Evolutionary conservation across 2,113 vertebrate genomes (phyloP).

Genomic region (Erythrocercus mccallii): DNA sequence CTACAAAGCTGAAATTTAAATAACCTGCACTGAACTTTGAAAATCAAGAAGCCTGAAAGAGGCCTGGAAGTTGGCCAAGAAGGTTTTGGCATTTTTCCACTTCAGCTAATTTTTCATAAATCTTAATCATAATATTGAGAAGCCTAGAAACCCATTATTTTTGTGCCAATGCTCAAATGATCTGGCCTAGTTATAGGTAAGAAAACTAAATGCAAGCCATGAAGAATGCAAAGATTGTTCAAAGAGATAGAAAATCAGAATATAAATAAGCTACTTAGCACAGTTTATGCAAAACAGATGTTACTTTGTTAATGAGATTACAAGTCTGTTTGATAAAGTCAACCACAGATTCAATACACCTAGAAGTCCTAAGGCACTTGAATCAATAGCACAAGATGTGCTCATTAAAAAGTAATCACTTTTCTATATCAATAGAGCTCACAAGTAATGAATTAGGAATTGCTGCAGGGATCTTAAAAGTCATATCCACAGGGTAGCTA

Average conservation of each 20-base stretch:
- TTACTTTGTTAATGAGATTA: slow-evolving; percentile 23
- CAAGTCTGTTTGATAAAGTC: slow-evolving; percentile 10
- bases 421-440: not conserved
- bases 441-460: not conserved
- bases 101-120: not conserved
- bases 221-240: not conserved
- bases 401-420: slow-evolving; percentile 20
- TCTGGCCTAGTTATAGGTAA: not conserved
- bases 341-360: not conserved
- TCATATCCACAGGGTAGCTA: not conserved
- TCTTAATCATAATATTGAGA: not conserved
- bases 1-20: not conserved
- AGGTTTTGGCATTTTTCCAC: not conserved
- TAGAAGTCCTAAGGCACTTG: not conserved
- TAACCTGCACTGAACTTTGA: not conserved
- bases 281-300: slow-evolving; percentile 9
- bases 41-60: not conserved
- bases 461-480: not conserved
- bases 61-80: not conserved
- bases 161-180: not conserved
- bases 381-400: not conserved
- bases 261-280: slow-evolving; percentile 4
- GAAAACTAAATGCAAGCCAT: not conserved
- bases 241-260: not conserved
- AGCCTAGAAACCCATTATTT: not conserved